These are phyloP conservation scores for Sesia apiformis DNA, from an alignment of 2,888 invertebrate species.

Conservation along the genomic window DNA sequence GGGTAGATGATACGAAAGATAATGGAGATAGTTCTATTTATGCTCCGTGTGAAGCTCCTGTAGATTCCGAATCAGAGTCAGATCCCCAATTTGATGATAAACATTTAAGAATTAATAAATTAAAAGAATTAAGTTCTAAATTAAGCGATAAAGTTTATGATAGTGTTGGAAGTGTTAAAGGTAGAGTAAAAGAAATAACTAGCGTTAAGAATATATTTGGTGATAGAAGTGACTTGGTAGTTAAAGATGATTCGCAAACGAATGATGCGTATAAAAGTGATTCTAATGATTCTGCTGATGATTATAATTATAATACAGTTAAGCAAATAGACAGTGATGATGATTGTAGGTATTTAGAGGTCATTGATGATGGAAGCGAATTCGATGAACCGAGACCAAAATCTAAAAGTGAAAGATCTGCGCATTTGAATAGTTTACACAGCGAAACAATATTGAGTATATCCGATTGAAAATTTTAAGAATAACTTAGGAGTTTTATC, in stretches of 20 bases:
- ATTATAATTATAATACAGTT: conserved; percentile 25
- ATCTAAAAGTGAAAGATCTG: conserved; percentile 17
- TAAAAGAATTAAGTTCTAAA: conserved; percentile 40
- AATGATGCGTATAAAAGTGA: conserved; percentile 28
- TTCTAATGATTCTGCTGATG: neutral
- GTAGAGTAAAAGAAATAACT: conserved; percentile 29
- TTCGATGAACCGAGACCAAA: conserved; percentile 23
- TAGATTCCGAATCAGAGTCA: conserved; percentile 38
- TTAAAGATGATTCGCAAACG: conserved; percentile 19
- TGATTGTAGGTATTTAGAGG: conserved; percentile 54
- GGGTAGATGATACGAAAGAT: conserved; percentile 24
- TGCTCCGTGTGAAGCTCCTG: conserved; percentile 51
- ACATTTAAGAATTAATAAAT: conserved; percentile 28
- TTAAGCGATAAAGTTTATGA: conserved; percentile 49
- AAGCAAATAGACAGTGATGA: conserved; percentile 50
- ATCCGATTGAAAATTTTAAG: conserved; percentile 16
- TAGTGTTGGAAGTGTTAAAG: conserved; percentile 44
- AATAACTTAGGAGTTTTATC: neutral
- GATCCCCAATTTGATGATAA: conserved; percentile 24
- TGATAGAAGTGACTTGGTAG: conserved; percentile 33
- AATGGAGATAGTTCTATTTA: conserved; percentile 35
- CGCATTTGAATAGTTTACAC: conserved; percentile 25
- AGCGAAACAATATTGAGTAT: conserved; percentile 20
- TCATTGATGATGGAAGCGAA: conserved; percentile 57
- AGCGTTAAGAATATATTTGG: conserved; percentile 36